Evolutionary conservation across 1,140 invertebrate species (phyloP), one percentile per base, ranked within the genome.

Genomic region (Drosophila nasuta): DNA sequence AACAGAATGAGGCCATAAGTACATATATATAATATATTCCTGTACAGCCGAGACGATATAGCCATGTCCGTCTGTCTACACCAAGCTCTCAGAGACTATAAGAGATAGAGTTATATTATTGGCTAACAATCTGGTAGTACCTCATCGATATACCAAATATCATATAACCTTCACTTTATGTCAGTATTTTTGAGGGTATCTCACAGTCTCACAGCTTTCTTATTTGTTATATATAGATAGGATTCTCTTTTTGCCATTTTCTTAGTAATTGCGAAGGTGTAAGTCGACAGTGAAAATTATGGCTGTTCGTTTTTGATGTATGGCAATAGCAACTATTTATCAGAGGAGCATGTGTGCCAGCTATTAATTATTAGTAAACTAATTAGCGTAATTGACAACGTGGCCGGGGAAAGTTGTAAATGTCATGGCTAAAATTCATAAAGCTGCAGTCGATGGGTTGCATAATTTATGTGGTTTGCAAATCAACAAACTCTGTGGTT

Each of bases 381-480:
- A 79, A 79, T 79, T 79, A 79, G 77, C 59, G 64, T 77, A 79
- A 77, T 76, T 79, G 77, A 73, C 77, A 79, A 76, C 52, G 43
- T 59, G 73, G 58, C 63, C 45, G 38, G 58, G 38, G 8, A 20
- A 64, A 43, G 74, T 41, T 83, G 67, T 46, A 78, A 74, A 83
- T 83, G 73, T 78, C 85, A 80, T 41, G 67, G 73, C 63, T 69
- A 20, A 73, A 70, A 77, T 74, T 77, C 66, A 83, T 80, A 87
- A 66, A 63, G 59, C 51, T 65, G 45, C 57, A 54, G 54, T 17
- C 30, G 49, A 74, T 49, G 57, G 11, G 60, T 43, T 79, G 63
- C 45, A 89, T 87, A 88, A 89, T 87, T 87, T 83, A 87, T 88
- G 68, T 41, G 56, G 38, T 67, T 77, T 17, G 64, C 17, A 64